Percentiles rank a stretch among this genome's conserved stretches.
Conservation (phyloP, 2,888 invertebrate species). For the Hirtodrosophila cameraria region DNA sequence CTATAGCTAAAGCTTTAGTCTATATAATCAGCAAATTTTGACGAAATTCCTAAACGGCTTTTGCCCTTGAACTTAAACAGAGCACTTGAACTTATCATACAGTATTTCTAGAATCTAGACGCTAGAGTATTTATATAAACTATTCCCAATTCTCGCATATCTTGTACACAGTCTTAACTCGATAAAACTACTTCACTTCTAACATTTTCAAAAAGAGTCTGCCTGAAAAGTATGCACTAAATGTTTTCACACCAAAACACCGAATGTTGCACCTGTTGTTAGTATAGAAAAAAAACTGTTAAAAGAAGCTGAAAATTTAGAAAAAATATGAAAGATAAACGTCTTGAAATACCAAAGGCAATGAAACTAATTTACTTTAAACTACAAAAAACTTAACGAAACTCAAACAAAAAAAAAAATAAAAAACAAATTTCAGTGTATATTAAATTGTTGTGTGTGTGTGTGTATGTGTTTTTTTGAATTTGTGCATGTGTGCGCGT, state of each 20-base stretch:
- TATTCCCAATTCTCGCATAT: conserved; percentile 7
- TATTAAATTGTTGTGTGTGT: conserved; percentile 41
- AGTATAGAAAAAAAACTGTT: conserved; percentile 22
- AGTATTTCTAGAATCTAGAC: conserved; percentile 30
- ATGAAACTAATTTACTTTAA: conserved; percentile 70
- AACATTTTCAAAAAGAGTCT: conserved; percentile 6
- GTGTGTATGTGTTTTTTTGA: conserved; percentile 7
- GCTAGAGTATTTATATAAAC: conserved; percentile 3
- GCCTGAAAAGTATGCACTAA: conserved; percentile 41
- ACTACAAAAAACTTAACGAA: conserved; percentile 33
- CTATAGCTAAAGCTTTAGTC: conserved; percentile 9
- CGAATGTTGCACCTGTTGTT: conserved; percentile 37
- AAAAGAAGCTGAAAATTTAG: conserved; percentile 34
- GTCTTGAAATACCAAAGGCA: conserved; percentile 62
- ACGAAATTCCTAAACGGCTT: conserved; percentile 8
- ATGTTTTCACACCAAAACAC: conserved; percentile 16
- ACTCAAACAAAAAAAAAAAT: conserved; percentile 13
- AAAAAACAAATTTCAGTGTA: conserved; percentile 40
- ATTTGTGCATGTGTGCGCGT: conserved; percentile 8
- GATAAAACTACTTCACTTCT: neutral
- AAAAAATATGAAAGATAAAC: conserved; percentile 22
- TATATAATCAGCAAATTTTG: neutral
- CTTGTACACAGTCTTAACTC: conserved; percentile 11
- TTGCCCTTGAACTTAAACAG: conserved; percentile 21
- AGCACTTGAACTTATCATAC: conserved; percentile 31